These are phyloP conservation scores for Chaitophorus viminalis DNA, from an alignment of 2,888 invertebrate species.

Conservation along the genomic window DNA sequence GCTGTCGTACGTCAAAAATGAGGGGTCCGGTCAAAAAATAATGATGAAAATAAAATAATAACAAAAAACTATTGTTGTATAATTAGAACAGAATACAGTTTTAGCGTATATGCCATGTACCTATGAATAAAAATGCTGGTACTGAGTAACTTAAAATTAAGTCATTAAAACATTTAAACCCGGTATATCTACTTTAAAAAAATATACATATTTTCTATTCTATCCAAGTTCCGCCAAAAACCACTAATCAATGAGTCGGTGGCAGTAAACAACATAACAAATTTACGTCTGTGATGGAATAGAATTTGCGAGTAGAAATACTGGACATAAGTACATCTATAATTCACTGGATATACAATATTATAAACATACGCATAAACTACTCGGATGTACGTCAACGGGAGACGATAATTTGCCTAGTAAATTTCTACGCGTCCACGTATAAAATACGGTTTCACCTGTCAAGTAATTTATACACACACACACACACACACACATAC, in stretches of 20 bases:
- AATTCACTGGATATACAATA: background rate
- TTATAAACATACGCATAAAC: background rate
- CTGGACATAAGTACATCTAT: background rate
- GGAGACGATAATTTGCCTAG: conserved; percentile 40
- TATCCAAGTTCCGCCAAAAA: background rate
- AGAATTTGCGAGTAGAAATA: background rate
- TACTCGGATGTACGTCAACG: conserved; percentile 1
- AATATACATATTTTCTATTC: conserved; percentile 18
- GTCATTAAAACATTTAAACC: background rate
- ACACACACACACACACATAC: background rate
- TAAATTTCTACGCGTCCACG: background rate
- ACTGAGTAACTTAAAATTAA: background rate
- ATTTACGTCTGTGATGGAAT: background rate
- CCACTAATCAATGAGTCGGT: background rate
- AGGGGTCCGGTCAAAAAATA: background rate
- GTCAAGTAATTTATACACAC: conserved; percentile 40
- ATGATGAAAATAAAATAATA: background rate
- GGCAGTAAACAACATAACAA: background rate
- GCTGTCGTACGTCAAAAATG: background rate
- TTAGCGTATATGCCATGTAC: background rate
- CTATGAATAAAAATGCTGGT: background rate
- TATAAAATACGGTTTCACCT: conserved; percentile 53
- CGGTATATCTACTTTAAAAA: background rate
- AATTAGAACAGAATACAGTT: background rate
- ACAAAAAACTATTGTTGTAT: background rate